phyloP scores from a whole-genome alignment of 1,140 invertebrate genomes.

The Metaphire vulgaris region DNA sequence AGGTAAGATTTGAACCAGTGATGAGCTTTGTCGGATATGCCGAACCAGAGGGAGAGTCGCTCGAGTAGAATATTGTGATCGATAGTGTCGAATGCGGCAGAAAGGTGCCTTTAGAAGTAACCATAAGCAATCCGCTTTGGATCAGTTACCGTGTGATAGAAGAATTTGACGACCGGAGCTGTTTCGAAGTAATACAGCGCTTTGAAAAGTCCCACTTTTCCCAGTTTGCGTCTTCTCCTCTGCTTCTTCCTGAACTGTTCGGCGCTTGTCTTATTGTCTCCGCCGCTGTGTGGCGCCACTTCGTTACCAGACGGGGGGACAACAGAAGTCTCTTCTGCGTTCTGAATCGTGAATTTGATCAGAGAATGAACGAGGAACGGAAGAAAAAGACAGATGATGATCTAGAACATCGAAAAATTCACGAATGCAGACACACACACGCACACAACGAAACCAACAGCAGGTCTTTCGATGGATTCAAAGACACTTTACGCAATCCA shows the following conservation, averaged over 20 bases:
- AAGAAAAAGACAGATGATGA: constrained; percentile 11
- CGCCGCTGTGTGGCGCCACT: neutral
- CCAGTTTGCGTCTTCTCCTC: neutral
- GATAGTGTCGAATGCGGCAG: too few relatives aligned
- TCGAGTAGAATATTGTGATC: too few relatives aligned
- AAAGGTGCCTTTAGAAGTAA: too few relatives aligned
- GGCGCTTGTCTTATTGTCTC: neutral
- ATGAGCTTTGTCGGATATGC: too few relatives aligned
- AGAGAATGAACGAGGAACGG: constrained; percentile 3
- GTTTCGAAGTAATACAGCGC: constrained; percentile 44
- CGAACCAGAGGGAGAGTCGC: too few relatives aligned
- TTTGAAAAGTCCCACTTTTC: constrained; percentile 33
- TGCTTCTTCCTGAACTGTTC: neutral
- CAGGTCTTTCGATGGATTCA: neutral
- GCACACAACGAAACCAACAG: neutral
- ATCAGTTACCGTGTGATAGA: constrained; percentile 31
- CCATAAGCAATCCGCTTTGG: too few relatives aligned
- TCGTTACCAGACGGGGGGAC: neutral
- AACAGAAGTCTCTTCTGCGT: neutral
- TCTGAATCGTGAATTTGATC: neutral
- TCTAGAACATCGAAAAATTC: neutral
- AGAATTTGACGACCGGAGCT: constrained; percentile 36
- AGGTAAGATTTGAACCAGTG: too few relatives aligned
- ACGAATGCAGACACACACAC: neutral
- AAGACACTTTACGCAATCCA: neutral